Evolutionary conservation across 2,888 invertebrate species (phyloP).

Genomic region (Conomelus anceps): DNA sequence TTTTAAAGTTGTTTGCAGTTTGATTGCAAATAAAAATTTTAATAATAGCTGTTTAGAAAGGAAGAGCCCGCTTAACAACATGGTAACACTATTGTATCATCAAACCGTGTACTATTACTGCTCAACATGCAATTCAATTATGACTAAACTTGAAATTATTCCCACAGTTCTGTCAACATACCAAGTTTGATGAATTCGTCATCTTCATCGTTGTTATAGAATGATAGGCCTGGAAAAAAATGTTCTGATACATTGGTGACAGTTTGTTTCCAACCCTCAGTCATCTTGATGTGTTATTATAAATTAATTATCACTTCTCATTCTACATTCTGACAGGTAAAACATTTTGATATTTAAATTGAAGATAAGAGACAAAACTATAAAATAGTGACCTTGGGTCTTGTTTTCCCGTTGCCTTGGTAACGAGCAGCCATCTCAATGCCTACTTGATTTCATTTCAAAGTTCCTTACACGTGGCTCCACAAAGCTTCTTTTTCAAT

Average conservation of each 20-base stretch:
- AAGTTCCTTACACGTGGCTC: neutral
- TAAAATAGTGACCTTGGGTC: neutral
- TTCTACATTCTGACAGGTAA: neutral
- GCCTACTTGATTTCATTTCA: neutral
- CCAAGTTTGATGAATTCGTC: conserved; percentile 32
- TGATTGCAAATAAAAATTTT: too few species aligned
- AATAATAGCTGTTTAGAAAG: too few species aligned
- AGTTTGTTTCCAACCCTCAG: conserved; percentile 39
- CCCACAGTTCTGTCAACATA: neutral
- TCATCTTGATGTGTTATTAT: neutral
- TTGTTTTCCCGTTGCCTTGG: neutral
- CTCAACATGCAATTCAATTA: neutral
- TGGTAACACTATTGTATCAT: too few species aligned
- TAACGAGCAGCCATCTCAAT: neutral
- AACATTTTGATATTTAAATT: too few species aligned
- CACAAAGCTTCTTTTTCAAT: neutral
- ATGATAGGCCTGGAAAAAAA: conserved; percentile 46
- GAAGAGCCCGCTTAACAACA: too few species aligned
- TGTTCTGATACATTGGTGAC: conserved; percentile 45
- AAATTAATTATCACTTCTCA: neutral
- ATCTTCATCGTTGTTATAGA: conserved; percentile 39
- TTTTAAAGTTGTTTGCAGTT: too few species aligned
- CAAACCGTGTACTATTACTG: neutral
- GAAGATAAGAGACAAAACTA: too few species aligned
- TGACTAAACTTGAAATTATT: neutral